Evolutionary conservation across 2,888 invertebrate species (phyloP).

Genomic region (Diabrotica balteata): DNA sequence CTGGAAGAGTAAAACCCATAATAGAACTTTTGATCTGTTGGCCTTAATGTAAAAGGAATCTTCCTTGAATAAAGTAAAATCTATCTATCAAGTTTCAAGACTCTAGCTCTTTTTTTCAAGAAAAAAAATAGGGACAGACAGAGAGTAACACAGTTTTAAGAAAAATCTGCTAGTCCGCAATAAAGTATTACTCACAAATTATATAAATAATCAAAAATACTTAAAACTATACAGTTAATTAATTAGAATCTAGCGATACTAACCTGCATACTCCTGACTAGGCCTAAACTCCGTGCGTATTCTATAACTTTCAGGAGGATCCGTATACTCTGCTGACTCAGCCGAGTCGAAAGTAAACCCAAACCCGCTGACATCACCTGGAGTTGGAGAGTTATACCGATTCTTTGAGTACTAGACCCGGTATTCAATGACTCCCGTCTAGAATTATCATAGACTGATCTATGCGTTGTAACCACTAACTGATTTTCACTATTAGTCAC

Average conservation of each 20-base stretch:
- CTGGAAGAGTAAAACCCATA: too few species aligned
- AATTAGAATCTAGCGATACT: not conserved
- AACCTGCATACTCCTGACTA: slow-evolving; percentile 34
- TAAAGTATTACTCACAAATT: too few species aligned
- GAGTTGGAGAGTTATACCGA: slow-evolving; percentile 27
- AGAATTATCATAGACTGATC: slow-evolving; percentile 27
- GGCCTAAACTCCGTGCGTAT: slow-evolving; percentile 34
- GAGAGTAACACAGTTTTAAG: too few species aligned
- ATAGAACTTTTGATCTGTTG: too few species aligned
- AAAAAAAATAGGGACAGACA: too few species aligned
- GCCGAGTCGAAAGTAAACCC: slow-evolving; percentile 49
- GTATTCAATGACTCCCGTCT: not conserved
- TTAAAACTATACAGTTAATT: too few species aligned
- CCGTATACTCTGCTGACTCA: slow-evolving; percentile 35
- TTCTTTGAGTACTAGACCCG: slow-evolving; percentile 10
- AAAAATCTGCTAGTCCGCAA: too few species aligned
- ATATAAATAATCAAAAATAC: too few species aligned
- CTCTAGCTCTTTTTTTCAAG: too few species aligned
- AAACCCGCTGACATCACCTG: slow-evolving; percentile 47
- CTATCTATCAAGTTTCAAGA: too few species aligned
- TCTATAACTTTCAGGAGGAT: slow-evolving; percentile 32
- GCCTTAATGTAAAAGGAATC: too few species aligned
- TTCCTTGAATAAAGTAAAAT: too few species aligned
- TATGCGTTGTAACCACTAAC: slow-evolving; percentile 42
- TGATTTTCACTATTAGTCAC: slow-evolving; percentile 27